Base-by-base conservation (phyloP, 2,113 vertebrate genomes). In the Platysteira castanea region DNA sequence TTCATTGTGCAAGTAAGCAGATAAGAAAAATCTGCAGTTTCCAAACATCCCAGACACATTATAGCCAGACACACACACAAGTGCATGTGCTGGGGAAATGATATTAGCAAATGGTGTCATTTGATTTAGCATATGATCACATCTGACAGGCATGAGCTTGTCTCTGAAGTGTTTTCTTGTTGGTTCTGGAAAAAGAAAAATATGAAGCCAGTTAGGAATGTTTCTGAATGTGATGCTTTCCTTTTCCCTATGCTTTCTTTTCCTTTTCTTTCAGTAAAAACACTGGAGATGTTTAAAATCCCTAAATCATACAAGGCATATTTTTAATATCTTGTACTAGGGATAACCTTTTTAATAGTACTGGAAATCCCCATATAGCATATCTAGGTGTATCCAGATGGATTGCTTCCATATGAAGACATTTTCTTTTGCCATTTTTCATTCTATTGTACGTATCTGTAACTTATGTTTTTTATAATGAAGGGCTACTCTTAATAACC, bases 391-490 rank as follows among this genome's bases (percentile, higher is more conserved):
- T 96, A 93, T 95, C 91, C 89, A 97, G 97, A 97, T 97, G 95
- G 95, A 96, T 97, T 94, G 95, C 56, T 97, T 97, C 97, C 93
- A 97, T 97, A 97, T 96, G 95, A 97, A 94, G 80, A 84, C 67
- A 96, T 96, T 96, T 97, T 95, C 86, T 87, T 94, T 68, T 87
- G 78, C 76, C 88, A 89, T 97, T 96, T 96, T 97, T 97, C 87
- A 94, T 94, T 92, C 67, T 81, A 52, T 84, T 83, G 87, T 84
- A 60, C 0, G 0, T 92, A 90, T 83, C 76, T 75, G 57, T 87
- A 95, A 95, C 82, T 90, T 96, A 95, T 95, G 95, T 74, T 94
- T 96, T 96, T 95, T 93, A 97, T 96, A 97, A 97, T 28, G 77
- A 95, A 95, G 84, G 75, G 37, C 70, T 97, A 97, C 90, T 93